Conservation (phyloP, 2,113 vertebrate species). For the Nerophis lumbriciformis region DNA sequence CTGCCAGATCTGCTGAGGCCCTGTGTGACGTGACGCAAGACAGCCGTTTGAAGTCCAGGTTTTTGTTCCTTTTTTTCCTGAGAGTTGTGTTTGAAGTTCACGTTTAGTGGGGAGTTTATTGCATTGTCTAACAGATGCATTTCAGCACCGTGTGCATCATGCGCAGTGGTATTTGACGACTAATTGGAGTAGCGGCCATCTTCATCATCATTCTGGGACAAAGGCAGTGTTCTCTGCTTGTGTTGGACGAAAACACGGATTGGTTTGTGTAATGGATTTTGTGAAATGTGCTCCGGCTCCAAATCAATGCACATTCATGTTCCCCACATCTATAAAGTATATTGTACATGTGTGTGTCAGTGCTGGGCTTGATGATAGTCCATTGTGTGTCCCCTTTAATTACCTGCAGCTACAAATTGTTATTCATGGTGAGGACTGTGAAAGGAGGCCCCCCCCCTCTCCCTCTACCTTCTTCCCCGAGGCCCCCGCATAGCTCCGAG, state of each 20-base stretch:
- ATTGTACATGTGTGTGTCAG: slow-evolving; percentile 40
- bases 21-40: no score
- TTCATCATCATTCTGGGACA: slow-evolving; percentile 39
- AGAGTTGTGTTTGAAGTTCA: no score
- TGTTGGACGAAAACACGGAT: slow-evolving; percentile 32
- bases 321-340: slow-evolving; percentile 29
- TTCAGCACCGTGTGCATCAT: no score
- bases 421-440: slow-evolving; percentile 62
- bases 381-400: slow-evolving; percentile 67
- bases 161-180: slow-evolving; percentile 1
- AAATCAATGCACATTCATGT: slow-evolving; percentile 74
- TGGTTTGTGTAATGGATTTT: slow-evolving; percentile 41
- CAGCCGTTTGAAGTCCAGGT: no score
- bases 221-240: slow-evolving; percentile 19
- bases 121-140: no score
- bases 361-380: slow-evolving; percentile 59
- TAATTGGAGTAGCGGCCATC: slow-evolving; percentile 16
- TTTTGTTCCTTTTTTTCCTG: no score
- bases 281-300: slow-evolving; percentile 58
- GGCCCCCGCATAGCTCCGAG: slow-evolving; percentile 43
- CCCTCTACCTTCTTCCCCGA: slow-evolving; percentile 35
- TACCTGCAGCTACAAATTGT: slow-evolving; percentile 62
- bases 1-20: no score
- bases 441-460: slow-evolving; percentile 33
- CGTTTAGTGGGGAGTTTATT: no score